Base-by-base conservation (phyloP, 2,888 invertebrate species). In the Morpho achilles region DNA sequence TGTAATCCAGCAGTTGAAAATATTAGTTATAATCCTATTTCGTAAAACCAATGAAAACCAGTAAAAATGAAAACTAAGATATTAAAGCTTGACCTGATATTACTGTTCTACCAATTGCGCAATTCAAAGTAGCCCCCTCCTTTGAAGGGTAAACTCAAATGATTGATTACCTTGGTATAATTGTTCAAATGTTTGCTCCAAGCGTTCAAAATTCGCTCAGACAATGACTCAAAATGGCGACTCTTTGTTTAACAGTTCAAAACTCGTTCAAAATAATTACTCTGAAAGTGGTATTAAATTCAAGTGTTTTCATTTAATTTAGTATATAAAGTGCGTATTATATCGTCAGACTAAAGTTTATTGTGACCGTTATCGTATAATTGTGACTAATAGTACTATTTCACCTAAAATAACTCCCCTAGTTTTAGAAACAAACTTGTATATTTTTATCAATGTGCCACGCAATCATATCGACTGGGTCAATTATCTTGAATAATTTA, bases 91-190 rank as follows among this genome's bases (percentile, higher is more conserved):
- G 55, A 58, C 53, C 56, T 56, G 23, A 44, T 52, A 50, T 60
- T 58, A 53, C 56, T 55, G 61, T 50, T 65, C 58, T 53, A 58
- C 66, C 62, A 67, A 62, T 68, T 63, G 59, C 55, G 60, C 66
- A 58, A 57, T 64, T 60, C 63, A 63, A 67, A 65, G 59, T 62
- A 61, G 58, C 64, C 64, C 65, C 59, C 63, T 61, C 60, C 58
- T 49, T 62, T 55, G 62, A 67, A 66, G 64, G 65, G 71, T 66
- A 79, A 80, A 81, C 75, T 71, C 70, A 71, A 77, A 77, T 82
- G 82, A 84, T 83, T 75, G 82, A 84, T 84, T 70, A 73, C 64
- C 73, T 64, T 69, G 71, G 70, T 71, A 74, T 79, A 81, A 79
- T 80, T 75, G 74, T 70, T 69, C 75, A 76, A 82, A 84, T 82